A percentile compares a stretch with the other conserved stretches of the same genome.
phyloP scores from a whole-genome alignment of 2,888 invertebrate genomes.

The Piscicola geometra region DNA sequence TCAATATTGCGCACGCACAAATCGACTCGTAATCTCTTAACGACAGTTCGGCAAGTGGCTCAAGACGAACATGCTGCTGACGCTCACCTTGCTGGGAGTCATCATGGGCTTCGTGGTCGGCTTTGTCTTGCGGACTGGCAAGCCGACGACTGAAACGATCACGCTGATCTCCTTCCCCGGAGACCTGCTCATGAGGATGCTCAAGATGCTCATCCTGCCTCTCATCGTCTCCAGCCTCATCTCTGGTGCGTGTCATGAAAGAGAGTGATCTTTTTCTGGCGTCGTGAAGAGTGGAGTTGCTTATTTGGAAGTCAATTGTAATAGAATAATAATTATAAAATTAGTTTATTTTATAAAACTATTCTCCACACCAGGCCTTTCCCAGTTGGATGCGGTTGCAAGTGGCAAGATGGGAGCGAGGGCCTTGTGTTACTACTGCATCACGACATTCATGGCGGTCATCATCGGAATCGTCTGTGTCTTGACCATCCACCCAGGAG shows the following conservation, averaged over 20 bases:
- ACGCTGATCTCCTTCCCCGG: slow-evolving; percentile 66
- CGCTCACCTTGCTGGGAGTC: slow-evolving; percentile 63
- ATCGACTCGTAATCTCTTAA: no score
- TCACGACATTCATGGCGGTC: slow-evolving; percentile 66
- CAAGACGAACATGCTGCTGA: slow-evolving; percentile 60
- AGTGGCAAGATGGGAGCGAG: slow-evolving; percentile 65
- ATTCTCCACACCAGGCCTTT: slow-evolving; percentile 60
- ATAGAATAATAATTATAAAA: no score
- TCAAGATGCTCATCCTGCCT: slow-evolving; percentile 68
- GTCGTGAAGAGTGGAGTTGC: no score
- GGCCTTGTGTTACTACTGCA: slow-evolving; percentile 64
- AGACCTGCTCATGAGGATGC: slow-evolving; percentile 65
- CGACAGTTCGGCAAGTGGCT: slow-evolving; percentile 44
- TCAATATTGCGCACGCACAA: no score
- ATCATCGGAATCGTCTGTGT: slow-evolving; percentile 65
- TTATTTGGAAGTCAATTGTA: no score
- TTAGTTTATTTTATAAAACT: no score
- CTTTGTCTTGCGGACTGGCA: slow-evolving; percentile 59
- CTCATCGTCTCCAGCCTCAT: slow-evolving; percentile 64
- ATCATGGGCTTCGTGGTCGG: slow-evolving; percentile 63
- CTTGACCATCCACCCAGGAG: slow-evolving; percentile 64
- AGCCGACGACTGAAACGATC: slow-evolving; percentile 59
- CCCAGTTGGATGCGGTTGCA: slow-evolving; percentile 64
- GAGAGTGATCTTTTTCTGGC: not conserved
- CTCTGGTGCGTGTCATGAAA: slow-evolving; percentile 54